Conservation (phyloP, 2,797 vertebrate species). For the Anguilla pacifica region DNA sequence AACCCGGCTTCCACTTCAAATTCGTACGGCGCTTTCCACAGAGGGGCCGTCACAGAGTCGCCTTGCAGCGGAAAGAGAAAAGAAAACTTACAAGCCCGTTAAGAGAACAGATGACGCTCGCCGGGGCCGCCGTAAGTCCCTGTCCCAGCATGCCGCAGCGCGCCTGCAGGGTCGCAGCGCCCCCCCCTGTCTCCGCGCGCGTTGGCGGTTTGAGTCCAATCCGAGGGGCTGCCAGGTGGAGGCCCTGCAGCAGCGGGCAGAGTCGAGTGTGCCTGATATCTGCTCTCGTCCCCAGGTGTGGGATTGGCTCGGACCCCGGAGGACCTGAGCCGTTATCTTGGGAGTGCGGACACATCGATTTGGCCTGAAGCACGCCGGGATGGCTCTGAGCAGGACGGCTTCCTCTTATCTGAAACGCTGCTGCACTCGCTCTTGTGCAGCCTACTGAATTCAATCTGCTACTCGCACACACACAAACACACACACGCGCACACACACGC, state of each 20-base stretch:
- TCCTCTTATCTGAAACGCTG: constrained; percentile 2
- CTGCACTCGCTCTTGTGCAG: not conserved
- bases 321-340: not conserved
- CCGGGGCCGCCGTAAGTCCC: not conserved
- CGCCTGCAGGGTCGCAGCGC: not conserved
- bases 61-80: too few relatives aligned
- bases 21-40: too few relatives aligned
- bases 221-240: not conserved
- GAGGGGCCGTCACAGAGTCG: too few relatives aligned
- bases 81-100: not conserved
- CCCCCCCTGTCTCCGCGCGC: not conserved
- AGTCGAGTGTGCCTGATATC: not conserved
- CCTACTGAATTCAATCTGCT: not conserved
- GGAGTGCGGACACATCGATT: not conserved
- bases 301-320: not conserved
- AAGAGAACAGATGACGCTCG: not conserved
- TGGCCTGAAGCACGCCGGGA: not conserved
- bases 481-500: constrained; percentile 22
- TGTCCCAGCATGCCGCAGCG: not conserved
- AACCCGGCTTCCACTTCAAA: too few relatives aligned
- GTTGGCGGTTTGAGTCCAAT: not conserved
- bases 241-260: not conserved
- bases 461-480: not conserved
- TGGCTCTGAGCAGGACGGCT: not conserved
- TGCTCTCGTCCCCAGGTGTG: not conserved